These are phyloP conservation scores for Mesitornis unicolor DNA, from an alignment of 2,113 vertebrate genomes.

Conservation along the genomic window DNA sequence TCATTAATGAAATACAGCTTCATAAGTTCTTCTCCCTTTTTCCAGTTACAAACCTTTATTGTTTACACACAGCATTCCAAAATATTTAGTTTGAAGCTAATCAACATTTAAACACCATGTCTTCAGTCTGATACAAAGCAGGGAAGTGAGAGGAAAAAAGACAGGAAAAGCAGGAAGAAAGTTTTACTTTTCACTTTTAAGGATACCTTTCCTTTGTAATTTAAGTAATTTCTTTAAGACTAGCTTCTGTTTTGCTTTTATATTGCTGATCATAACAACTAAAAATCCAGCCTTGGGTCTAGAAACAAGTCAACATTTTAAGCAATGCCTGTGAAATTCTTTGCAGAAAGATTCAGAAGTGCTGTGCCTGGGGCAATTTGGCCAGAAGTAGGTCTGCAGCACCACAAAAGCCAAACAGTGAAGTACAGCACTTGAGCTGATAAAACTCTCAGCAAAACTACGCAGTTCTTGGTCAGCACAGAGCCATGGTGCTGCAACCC, in stretches of 20 bases:
- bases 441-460: neutral
- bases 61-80: neutral
- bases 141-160: neutral
- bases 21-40: neutral
- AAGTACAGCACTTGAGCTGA: neutral
- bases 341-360: neutral
- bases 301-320: neutral
- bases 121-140: neutral
- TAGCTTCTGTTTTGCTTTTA: neutral
- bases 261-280: neutral
- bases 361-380: neutral
- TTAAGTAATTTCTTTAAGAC: neutral
- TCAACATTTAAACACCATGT: neutral
- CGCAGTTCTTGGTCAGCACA: neutral
- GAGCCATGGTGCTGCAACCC: neutral
- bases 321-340: neutral
- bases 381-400: neutral
- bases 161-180: neutral
- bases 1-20: neutral
- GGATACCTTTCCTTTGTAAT: neutral
- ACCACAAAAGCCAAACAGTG: neutral
- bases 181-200: neutral
- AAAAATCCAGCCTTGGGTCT: neutral
- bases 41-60: neutral
- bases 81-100: neutral